Percentiles rank a stretch among this genome's conserved stretches.
phyloP scores from a whole-genome alignment of 2,113 vertebrate genomes.

The Erinaceus europaeus region DNA sequence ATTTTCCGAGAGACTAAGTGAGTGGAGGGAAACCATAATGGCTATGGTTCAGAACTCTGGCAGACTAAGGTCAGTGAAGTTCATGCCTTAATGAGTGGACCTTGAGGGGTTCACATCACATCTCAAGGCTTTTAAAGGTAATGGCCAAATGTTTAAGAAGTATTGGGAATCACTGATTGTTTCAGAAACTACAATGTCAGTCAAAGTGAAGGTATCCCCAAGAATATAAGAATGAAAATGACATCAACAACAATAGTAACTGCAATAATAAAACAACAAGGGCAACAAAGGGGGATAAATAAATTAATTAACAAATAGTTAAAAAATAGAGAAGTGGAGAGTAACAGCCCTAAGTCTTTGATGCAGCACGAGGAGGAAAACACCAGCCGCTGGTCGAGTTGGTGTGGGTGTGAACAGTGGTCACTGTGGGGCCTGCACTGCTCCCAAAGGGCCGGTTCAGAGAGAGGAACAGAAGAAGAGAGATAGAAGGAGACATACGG shows the following conservation, averaged over 20 bases:
- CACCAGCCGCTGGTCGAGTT: no score
- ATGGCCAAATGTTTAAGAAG: neutral
- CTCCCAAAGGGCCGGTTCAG: no score
- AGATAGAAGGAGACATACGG: no score
- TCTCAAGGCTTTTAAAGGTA: neutral
- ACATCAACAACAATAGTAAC: neutral
- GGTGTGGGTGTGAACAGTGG: no score
- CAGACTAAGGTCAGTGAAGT: neutral
- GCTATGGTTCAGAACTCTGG: neutral
- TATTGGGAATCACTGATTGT: neutral
- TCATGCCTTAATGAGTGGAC: neutral
- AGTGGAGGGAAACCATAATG: neutral
- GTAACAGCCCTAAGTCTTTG: no score
- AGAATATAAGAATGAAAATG: neutral
- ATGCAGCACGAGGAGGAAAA: no score
- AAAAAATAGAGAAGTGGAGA: no score
- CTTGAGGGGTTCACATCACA: neutral
- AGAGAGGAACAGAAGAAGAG: no score
- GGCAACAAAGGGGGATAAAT: neutral
- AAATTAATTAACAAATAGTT: neutral
- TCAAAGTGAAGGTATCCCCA: neutral
- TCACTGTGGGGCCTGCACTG: no score
- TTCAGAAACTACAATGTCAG: slow-evolving; percentile 14
- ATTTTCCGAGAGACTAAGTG: neutral
- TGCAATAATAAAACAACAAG: no score